Evolutionary conservation across 2,113 vertebrate species (phyloP).

Genomic region (Ameiurus melas): DNA sequence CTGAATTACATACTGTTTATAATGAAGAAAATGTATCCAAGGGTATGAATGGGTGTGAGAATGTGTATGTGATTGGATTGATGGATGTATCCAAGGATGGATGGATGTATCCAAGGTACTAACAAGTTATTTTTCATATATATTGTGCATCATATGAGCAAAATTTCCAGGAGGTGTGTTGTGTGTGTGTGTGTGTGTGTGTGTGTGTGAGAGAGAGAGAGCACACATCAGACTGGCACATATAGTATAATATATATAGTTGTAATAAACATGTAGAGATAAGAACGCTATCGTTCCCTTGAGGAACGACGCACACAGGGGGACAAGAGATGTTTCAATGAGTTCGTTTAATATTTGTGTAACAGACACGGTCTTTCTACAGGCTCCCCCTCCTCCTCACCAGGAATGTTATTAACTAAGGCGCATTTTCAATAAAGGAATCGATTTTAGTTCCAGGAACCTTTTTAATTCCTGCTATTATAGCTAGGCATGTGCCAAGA

Average conservation of each 20-base stretch:
- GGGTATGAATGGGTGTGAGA: too few relatives aligned
- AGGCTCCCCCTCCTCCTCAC: slow-evolving; percentile 4
- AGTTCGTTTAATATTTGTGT: not conserved
- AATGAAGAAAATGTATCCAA: too few relatives aligned
- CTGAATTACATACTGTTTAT: too few relatives aligned
- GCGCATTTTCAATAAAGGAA: not conserved
- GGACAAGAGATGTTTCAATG: not conserved
- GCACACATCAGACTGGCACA: not conserved
- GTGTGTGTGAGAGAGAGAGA: too few relatives aligned
- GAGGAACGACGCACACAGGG: slow-evolving; percentile 11
- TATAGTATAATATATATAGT: not conserved
- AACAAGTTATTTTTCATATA: too few relatives aligned
- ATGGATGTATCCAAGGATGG: too few relatives aligned
- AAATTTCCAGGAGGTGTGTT: too few relatives aligned
- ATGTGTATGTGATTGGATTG: too few relatives aligned
- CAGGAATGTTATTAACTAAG: not conserved
- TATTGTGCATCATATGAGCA: too few relatives aligned
- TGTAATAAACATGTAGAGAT: slow-evolving; percentile 25
- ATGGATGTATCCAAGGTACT: too few relatives aligned
- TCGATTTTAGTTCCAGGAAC: not conserved
- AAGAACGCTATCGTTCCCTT: slow-evolving; percentile 23
- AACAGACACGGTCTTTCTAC: not conserved
- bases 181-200: too few relatives aligned
- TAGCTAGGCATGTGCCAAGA: not conserved
- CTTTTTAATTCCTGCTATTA: not conserved